Evolutionary conservation across 2,797 vertebrate species (phyloP), one percentile per base, ranked within the genome.

Genomic region (Chrosomus eos): DNA sequence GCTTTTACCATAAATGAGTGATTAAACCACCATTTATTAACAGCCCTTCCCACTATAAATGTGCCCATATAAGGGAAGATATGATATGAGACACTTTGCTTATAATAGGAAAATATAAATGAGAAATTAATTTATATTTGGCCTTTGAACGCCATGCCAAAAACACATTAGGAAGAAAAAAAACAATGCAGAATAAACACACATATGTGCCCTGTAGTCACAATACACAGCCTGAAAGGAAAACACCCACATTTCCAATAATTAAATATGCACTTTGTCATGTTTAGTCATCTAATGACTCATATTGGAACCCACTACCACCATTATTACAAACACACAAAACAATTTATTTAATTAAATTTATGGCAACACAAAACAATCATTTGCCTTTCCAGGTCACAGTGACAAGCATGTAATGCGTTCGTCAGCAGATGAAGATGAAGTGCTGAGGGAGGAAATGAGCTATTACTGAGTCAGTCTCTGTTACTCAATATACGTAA

Each of bases 221-320:
- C n/a, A 28, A 79, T 38, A 26, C 4, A 36, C 31, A 80, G 23
- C 26, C 68, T 81, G 67, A 62, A 73, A 33, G 51, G 43, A 82
- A 80, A 84, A 64, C 26, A 76, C 51, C 33, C 62, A 67, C 83
- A 33, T 83, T 26, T 55, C 7, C 2, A 62, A 53, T 78, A 43
- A 78, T 1, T 48, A 11, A 68, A 33, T 53, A 10, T 18, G 43
- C 26, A 77, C 66, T 48, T 53, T 58, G 62, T 85, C 62, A 83
- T 26, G 23, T 55, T 83, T 83, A 80, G 80, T 80, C 75, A 83
- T 73, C 43, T 43, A 77, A 81, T 67, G 10, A 62, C 38, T 78
- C 53, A 33, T 75, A 67, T 33, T 23, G n/a, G 36, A 83, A 80
- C 48, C 64, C 31, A 48, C 79, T 16, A 77, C 58, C 5, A 73